Conservation (phyloP, 2,888 invertebrate genomes). For the Deilephila porcellus region DNA sequence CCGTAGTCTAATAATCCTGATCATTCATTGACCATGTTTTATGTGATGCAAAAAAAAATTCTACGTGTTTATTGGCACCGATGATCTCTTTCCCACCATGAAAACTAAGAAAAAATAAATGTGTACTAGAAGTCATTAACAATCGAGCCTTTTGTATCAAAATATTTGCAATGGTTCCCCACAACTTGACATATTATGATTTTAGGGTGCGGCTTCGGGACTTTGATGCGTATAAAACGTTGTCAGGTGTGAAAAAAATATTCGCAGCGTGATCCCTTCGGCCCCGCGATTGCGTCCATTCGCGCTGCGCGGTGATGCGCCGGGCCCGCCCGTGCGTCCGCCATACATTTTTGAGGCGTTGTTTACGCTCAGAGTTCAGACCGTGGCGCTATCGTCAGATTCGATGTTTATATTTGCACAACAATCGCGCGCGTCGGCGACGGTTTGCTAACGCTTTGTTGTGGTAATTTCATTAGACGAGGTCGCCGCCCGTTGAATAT, state of each 20-base stretch:
- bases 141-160: too few species aligned
- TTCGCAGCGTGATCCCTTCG: background rate
- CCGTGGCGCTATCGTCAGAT: slow-evolving; percentile 64
- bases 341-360: slow-evolving; percentile 26
- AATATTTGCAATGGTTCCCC: too few species aligned
- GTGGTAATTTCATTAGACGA: slow-evolving; percentile 80
- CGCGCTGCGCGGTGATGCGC: background rate
- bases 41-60: too few species aligned
- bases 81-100: too few species aligned
- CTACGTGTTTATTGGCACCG: too few species aligned
- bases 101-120: too few species aligned
- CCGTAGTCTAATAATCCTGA: too few species aligned
- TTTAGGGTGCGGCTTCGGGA: background rate
- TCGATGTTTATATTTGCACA: slow-evolving; percentile 80
- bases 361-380: slow-evolving; percentile 35
- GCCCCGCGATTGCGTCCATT: background rate
- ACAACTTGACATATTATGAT: too few species aligned
- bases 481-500: slow-evolving; percentile 73
- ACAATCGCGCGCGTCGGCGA: slow-evolving; percentile 63
- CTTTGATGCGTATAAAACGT: background rate
- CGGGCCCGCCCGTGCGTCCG: background rate
- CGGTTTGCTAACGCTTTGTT: slow-evolving; percentile 68
- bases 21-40: too few species aligned
- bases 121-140: too few species aligned
- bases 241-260: slow-evolving; percentile 3